These are phyloP conservation scores for Hemitrygon akajei DNA, from an alignment of 2,797 vertebrate genomes.

Conservation along the genomic window DNA sequence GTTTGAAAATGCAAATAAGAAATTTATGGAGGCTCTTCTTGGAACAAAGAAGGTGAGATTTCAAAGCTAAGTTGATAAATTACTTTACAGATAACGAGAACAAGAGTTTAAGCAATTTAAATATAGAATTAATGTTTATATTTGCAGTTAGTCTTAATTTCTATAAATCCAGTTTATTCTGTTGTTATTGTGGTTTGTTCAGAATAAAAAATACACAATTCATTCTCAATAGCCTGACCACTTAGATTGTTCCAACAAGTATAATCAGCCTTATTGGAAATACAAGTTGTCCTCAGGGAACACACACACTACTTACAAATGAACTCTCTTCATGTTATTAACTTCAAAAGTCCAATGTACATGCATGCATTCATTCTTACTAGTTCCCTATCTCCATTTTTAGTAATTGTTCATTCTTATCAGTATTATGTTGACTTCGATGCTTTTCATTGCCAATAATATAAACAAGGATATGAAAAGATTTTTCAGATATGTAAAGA, in stretches of 20 bases:
- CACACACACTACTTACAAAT: too few species aligned
- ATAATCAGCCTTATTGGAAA: background rate
- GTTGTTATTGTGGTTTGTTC: background rate
- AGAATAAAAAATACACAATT: background rate
- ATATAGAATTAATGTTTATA: background rate
- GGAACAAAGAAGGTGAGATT: conserved; percentile 84
- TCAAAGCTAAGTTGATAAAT: background rate
- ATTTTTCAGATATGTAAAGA: too few species aligned
- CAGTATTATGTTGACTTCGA: too few species aligned
- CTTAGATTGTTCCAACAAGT: background rate
- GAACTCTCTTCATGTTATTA: too few species aligned
- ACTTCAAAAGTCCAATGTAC: too few species aligned
- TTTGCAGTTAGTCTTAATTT: background rate
- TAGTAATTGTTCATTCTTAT: too few species aligned
- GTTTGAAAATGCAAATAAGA: conserved; percentile 90
- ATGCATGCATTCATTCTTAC: background rate
- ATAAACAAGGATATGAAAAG: too few species aligned
- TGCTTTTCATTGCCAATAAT: too few species aligned
- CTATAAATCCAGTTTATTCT: background rate
- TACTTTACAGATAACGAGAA: background rate
- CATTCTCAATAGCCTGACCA: background rate
- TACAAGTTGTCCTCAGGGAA: too few species aligned
- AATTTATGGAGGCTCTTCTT: conserved; percentile 84
- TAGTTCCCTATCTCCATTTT: too few species aligned
- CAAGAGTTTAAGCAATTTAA: background rate